Base-by-base conservation (phyloP, 2,113 vertebrate genomes). In the Thamnaconus septentrionalis region DNA sequence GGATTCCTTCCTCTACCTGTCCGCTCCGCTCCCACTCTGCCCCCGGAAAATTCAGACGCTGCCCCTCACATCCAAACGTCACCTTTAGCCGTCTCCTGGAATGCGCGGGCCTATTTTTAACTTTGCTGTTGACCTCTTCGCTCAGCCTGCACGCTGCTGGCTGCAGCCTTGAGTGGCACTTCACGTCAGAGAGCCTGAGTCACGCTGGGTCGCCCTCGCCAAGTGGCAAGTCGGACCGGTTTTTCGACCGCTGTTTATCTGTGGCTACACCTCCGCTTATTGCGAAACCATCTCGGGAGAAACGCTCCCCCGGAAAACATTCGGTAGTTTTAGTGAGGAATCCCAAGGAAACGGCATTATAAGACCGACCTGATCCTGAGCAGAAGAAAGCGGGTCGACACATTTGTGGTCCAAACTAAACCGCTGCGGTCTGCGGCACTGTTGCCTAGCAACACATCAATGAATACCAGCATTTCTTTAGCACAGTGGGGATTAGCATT, bases 371-470 rank as follows among this genome's bases (percentile, higher is more conserved):
- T 31, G 56, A 74, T 54, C 56, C 18, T 18, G 50, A 18, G n/a
- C 2, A 52, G n/a, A 11, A 5, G 8, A 4, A 69, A 46, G 56
- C 3, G 4, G 0, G 43, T 52, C 52, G 53, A 62, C 7, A 71
- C 41, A 39, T 48, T 71, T 12, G 44, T 59, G 64, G 64, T 73
- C 60, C 1, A 64, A 71, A 59, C 31, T 12, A 41, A 12, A 45
- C 40, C 5, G 39, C 53, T 31, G 50, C 42, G 56, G 41, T 64
- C 60, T 53, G 8, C 47, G 56, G 56, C 71, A 51, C 61, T 76
- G 81, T 85, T 85, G 78, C 87, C 70, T 82, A 79, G 85, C 83
- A 87, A 82, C 81, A 79, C 8, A 67, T 72, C 52, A 59, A 66
- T 48, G 64, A 57, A 77, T 65, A 73, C 81, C 50, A 7, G 31